These are phyloP conservation scores for Catharus ustulatus DNA, from an alignment of 2,797 vertebrate genomes.

Conservation along the genomic window DNA sequence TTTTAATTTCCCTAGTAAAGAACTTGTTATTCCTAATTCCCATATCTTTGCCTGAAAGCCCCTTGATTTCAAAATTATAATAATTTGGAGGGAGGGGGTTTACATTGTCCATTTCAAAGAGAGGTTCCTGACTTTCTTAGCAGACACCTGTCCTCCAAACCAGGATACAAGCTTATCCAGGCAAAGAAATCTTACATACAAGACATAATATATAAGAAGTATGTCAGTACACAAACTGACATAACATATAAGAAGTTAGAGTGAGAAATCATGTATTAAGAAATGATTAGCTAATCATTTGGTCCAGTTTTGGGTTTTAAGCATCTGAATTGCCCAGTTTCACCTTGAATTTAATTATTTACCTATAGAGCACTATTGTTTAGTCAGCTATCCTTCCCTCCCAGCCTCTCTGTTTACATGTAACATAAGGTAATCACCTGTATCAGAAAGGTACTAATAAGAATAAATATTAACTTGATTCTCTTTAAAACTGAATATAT, in stretches of 20 bases:
- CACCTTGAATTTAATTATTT: constrained; percentile 7
- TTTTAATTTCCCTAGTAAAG: no score
- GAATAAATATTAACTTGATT: constrained; percentile 24
- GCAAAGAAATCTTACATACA: neutral
- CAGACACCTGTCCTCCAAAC: no score
- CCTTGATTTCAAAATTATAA: no score
- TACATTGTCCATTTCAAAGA: no score
- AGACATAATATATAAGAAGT: neutral
- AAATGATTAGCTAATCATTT: neutral
- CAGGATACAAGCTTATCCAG: neutral
- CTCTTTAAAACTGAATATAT: constrained; percentile 22
- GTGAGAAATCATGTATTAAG: neutral
- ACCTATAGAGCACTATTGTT: neutral
- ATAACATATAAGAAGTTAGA: neutral
- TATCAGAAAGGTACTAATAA: constrained; percentile 22
- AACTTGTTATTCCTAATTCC: no score
- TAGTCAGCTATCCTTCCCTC: neutral
- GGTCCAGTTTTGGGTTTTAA: constrained; percentile 10
- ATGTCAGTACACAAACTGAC: no score
- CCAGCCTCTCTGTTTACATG: neutral
- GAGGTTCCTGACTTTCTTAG: no score
- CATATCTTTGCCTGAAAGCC: no score
- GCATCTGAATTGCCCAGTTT: neutral
- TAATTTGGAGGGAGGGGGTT: no score
- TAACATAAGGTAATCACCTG: neutral